phyloP scores from a whole-genome alignment of 2,888 invertebrate species.

The Rhagium mordax region DNA sequence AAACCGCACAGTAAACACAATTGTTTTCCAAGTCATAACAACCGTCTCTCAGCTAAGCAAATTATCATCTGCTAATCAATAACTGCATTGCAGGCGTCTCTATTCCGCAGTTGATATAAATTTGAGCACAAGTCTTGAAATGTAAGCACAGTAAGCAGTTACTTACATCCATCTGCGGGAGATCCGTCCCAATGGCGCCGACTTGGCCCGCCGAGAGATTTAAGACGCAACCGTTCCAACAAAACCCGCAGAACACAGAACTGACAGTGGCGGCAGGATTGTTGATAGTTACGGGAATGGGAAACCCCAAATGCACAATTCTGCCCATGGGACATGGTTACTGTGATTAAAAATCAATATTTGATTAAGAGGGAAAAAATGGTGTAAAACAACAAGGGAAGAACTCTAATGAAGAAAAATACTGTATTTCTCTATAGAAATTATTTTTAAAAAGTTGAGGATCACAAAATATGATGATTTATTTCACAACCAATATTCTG shows the following conservation, averaged over 20 bases:
- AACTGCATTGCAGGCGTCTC: conserved; percentile 17
- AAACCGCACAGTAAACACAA: not conserved
- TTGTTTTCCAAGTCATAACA: not conserved
- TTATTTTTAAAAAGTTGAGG: no score
- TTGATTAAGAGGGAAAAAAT: not conserved
- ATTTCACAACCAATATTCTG: no score
- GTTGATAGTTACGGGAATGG: not conserved
- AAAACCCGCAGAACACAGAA: not conserved
- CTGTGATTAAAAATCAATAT: not conserved
- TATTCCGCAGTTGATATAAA: not conserved
- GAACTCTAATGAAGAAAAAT: no score
- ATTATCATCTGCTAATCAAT: conserved; percentile 17
- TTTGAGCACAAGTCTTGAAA: not conserved
- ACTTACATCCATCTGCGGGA: conserved; percentile 12
- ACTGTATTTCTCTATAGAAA: no score
- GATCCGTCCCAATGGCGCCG: conserved; percentile 16
- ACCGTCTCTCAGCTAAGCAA: not conserved
- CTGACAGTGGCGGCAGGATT: not conserved
- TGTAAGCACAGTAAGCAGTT: no score
- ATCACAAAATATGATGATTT: no score
- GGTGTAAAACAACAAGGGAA: no score
- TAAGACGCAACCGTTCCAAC: conserved; percentile 2
- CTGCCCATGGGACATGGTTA: not conserved
- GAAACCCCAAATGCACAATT: not conserved
- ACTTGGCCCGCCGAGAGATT: conserved; percentile 1